Evolutionary conservation across 2,888 invertebrate species (phyloP).

Genomic region (Sesia bembeciformis): DNA sequence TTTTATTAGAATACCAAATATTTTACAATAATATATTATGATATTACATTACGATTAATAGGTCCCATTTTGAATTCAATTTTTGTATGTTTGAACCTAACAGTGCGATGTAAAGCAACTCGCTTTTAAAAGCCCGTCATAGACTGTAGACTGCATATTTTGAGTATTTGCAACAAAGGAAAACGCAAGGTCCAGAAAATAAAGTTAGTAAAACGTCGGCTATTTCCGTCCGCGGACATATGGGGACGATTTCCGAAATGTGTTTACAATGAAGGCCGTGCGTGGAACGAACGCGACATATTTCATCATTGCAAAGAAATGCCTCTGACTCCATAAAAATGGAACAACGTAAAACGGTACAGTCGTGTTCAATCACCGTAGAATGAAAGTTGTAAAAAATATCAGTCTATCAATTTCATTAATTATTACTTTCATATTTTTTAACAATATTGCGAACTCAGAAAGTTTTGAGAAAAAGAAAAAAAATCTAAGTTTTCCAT

Average conservation of each 20-base stretch:
- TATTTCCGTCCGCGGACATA: conserved; percentile 43
- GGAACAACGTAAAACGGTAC: conserved; percentile 44
- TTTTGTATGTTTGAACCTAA: no score
- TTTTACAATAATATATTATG: no score
- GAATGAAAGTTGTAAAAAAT: no score
- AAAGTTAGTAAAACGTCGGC: conserved; percentile 49
- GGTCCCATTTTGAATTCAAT: no score
- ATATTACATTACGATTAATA: no score
- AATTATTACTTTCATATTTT: no score
- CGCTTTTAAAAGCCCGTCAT: no score
- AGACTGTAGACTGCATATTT: conserved; percentile 8
- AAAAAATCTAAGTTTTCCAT: background rate
- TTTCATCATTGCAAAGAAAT: conserved; percentile 66
- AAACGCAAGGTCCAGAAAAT: conserved; percentile 22
- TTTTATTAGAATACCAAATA: no score
- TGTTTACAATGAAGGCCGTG: conserved; percentile 64
- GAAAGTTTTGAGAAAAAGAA: no score
- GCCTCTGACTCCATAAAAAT: conserved; percentile 46
- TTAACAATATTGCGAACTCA: no score
- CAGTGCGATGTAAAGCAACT: no score
- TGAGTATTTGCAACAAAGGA: conserved; percentile 27
- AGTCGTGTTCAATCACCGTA: conserved; percentile 3
- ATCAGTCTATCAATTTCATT: no score
- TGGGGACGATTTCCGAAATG: conserved; percentile 62
- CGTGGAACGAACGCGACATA: conserved; percentile 50